Evolutionary conservation across 2,888 invertebrate species (phyloP), one percentile per base, ranked within the genome.

Genomic region (Galerucella pusilla): DNA sequence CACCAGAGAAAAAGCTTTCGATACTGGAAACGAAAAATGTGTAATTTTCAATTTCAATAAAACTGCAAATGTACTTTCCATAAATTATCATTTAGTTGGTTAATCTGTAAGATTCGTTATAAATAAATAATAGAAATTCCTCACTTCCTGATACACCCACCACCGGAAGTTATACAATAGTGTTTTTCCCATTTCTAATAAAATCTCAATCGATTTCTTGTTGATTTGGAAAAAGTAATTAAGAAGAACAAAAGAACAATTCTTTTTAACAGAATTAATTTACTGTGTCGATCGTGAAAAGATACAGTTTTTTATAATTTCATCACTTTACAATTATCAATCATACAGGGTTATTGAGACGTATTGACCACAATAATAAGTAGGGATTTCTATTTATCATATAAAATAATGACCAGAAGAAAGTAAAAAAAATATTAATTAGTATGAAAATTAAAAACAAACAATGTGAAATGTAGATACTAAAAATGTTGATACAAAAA

Each of bases 201-300:
- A 16, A 57, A 16, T 57, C 16, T 20, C 16, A 57, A 20, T 57
- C 57, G 7, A 20, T 6, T 16, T 57, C 20, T 57, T 57, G 57
- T 57, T 57, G 16, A 57, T 57, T 11, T 57, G 57, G 10, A 57
- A 20, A 20, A 57, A 20, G n/a, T 7, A n/a, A 54, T 20, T 57
- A 57, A 1, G 7, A 10, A 57, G 57, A 57, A 57, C 57, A 57
- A 57, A 57, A 57, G 57, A 57, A 57, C 57, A 57, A 57, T 57
- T n/a, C 52, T n/a, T 7, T 52, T n/a, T 52, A 52, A n/a, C n/a
- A n/a, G 11, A n/a, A n/a, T 52, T 52, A 52, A 52, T 52, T 52
- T n/a, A 14, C 52, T 52, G 52, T 52, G 7, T n/a, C 14, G 14
- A 52, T 52, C 52, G 14, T 14, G n/a, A n/a, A 14, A n/a, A 52